Conservation (phyloP, 2,797 vertebrate species). For the Emys orbicularis region DNA sequence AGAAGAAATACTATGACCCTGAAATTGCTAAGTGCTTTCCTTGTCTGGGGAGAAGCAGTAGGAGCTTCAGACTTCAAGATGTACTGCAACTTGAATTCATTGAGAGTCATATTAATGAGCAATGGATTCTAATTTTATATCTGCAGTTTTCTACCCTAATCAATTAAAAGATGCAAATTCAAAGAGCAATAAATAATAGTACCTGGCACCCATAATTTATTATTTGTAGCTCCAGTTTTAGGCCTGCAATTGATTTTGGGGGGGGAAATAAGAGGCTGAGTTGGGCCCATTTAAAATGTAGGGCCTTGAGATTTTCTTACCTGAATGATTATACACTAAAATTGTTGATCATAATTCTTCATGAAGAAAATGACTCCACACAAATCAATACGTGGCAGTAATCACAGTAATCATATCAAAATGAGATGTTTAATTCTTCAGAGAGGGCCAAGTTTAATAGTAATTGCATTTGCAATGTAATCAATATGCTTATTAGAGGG, state of each 20-base stretch:
- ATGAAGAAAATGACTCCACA: not conserved
- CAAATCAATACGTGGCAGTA: not conserved
- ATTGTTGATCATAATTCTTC: not conserved
- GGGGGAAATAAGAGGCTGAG: not conserved
- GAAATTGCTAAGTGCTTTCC: not conserved
- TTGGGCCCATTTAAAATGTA: not conserved
- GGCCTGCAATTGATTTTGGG: not conserved
- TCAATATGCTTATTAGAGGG: not conserved
- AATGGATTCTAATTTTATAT: not conserved
- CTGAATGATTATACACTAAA: not conserved
- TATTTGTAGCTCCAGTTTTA: not conserved
- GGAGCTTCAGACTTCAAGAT: not conserved
- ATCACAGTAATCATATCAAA: not conserved
- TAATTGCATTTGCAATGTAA: not conserved
- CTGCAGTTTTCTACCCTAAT: not conserved
- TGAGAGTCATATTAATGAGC: not conserved
- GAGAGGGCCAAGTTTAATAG: not conserved
- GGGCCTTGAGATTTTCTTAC: not conserved
- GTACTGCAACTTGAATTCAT: not conserved
- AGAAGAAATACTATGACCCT: not conserved
- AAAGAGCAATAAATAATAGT: not conserved
- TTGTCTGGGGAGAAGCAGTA: not conserved
- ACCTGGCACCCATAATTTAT: not conserved
- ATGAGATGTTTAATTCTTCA: slow-evolving; percentile 19
- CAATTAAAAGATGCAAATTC: not conserved